These are phyloP conservation scores for Oreocharis arfaki DNA, from an alignment of 2,113 vertebrate genomes.

Conservation along the genomic window DNA sequence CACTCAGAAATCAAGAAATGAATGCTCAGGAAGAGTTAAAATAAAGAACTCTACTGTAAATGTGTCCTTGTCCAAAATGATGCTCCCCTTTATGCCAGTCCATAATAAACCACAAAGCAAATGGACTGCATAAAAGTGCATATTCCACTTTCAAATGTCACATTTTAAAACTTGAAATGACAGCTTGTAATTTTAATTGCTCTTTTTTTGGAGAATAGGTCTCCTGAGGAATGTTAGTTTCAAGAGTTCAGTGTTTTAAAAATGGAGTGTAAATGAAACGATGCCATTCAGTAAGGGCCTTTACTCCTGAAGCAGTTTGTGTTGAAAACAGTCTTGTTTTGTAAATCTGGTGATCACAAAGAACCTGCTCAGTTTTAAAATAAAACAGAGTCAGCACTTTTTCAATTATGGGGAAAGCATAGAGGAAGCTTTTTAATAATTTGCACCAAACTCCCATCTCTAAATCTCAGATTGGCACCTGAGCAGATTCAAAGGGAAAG, in stretches of 20 bases:
- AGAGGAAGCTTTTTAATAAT: background rate
- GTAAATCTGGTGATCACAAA: background rate
- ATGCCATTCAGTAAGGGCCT: background rate
- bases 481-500: background rate
- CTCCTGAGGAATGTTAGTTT: background rate
- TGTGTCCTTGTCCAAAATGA: background rate
- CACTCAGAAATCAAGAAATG: background rate
- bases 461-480: too few relatives aligned
- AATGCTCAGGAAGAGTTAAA: background rate
- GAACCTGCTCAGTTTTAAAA: background rate
- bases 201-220: rapidly evolving
- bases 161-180: background rate
- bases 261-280: rapidly evolving
- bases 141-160: background rate
- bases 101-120: background rate
- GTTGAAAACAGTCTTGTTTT: background rate
- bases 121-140: background rate
- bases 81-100: background rate
- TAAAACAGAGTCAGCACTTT: background rate
- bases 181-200: background rate
- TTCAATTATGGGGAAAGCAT: background rate
- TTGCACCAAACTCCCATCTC: background rate
- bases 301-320: background rate
- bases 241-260: background rate
- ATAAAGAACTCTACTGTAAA: rapidly evolving